Percentiles rank a stretch among this genome's conserved stretches.
phyloP scores from a whole-genome alignment of 2,888 invertebrate species.

The Orchesellides sinensis region DNA sequence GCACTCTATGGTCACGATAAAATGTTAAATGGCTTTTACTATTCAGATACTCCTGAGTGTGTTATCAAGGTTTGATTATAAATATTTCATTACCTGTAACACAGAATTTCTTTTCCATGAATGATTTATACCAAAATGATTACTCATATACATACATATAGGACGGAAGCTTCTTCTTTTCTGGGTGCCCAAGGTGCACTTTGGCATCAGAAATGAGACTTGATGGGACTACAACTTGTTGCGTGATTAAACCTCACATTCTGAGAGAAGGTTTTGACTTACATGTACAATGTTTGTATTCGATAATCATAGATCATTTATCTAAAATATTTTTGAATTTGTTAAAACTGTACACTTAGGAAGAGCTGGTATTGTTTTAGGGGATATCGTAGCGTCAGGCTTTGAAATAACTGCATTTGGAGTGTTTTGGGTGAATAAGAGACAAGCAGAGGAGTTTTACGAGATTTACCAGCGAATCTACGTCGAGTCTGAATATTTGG shows the following conservation, averaged over 20 bases:
- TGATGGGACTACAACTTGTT: conserved; percentile 80
- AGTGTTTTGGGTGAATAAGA: conserved; percentile 86
- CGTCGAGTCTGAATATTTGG: conserved; percentile 61
- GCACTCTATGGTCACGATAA: conserved; percentile 55
- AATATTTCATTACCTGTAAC: not conserved
- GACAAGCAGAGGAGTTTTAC: conserved; percentile 92
- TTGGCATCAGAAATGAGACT: conserved; percentile 34
- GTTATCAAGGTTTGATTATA: conserved; percentile 32
- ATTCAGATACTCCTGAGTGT: conserved; percentile 56
- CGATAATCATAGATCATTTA: not conserved
- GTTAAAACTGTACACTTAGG: conserved; percentile 75
- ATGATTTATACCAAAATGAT: not conserved
- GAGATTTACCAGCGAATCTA: conserved; percentile 84
- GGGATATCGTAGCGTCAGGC: conserved; percentile 85
- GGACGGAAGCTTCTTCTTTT: conserved; percentile 66
- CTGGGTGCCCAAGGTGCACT: conserved; percentile 60
- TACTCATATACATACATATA: not conserved
- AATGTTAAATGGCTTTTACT: conserved; percentile 63
- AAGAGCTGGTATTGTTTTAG: conserved; percentile 83
- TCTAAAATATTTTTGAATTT: not conserved
- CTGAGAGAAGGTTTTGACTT: conserved; percentile 83
- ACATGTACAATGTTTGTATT: too few relatives aligned
- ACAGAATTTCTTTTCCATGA: not conserved
- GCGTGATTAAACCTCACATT: conserved; percentile 93
- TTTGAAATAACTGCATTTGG: conserved; percentile 88